Conservation (phyloP, 2,888 invertebrate genomes). For the Tipula lateralis region DNA sequence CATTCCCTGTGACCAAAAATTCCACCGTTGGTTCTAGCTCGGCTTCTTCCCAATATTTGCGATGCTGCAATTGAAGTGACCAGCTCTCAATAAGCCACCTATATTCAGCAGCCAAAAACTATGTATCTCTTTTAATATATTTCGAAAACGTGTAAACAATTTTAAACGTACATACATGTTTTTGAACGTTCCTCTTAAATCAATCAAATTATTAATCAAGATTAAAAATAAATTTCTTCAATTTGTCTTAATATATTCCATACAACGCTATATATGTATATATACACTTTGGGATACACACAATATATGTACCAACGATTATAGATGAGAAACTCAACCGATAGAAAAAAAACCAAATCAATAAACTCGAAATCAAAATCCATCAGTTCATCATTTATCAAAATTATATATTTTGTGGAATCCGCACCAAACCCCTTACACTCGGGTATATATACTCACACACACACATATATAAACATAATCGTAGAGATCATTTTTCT, state of each 20-base stretch:
- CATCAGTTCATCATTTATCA: conserved; percentile 19
- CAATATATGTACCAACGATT: no score
- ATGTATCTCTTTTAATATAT: no score
- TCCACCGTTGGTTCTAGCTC: no score
- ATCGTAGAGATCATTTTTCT: neutral
- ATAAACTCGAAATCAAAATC: conserved; percentile 19
- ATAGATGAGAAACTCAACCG: neutral
- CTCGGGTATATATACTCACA: no score
- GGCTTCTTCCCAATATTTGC: no score
- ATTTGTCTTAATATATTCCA: conserved; percentile 24
- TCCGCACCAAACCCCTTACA: neutral
- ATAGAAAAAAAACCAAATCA: neutral
- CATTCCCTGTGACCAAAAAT: no score
- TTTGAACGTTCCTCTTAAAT: conserved; percentile 11
- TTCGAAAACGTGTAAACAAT: neutral
- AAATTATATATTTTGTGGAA: conserved; percentile 6
- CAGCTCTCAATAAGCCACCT: no score
- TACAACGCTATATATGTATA: neutral
- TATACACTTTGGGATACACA: neutral
- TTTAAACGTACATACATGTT: neutral
- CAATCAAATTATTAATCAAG: conserved; percentile 19
- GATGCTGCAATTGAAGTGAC: no score
- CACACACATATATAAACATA: neutral
- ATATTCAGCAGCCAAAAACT: no score
- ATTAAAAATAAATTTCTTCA: neutral